Conservation (phyloP, 2,113 vertebrate genomes). For the Emydocephalus ijimae region DNA sequence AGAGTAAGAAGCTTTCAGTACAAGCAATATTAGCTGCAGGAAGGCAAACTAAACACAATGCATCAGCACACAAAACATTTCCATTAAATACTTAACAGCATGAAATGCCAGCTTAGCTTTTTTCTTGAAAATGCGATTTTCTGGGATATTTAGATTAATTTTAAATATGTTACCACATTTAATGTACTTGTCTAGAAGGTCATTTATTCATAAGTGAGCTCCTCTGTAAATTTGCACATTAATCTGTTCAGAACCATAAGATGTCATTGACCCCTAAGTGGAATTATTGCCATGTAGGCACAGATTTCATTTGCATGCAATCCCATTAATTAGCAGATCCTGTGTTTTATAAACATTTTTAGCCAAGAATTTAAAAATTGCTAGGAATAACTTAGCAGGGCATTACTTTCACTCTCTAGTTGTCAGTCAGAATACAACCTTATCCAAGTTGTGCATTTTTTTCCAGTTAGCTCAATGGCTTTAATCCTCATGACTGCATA, state of each 20-base stretch:
- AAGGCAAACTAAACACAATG: slow-evolving; percentile 39
- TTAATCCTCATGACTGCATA: background rate
- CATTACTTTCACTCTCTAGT: background rate
- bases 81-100: slow-evolving; percentile 40
- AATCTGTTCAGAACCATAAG: slow-evolving; percentile 46
- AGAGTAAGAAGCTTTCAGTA: slow-evolving; percentile 16
- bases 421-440: background rate
- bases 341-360: slow-evolving; percentile 18
- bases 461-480: background rate
- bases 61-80: slow-evolving; percentile 44
- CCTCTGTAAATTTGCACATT: slow-evolving; percentile 44
- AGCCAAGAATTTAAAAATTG: background rate
- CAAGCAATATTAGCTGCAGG: slow-evolving; percentile 35
- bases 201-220: slow-evolving; percentile 48
- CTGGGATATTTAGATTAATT: slow-evolving; percentile 48
- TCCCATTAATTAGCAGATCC: slow-evolving; percentile 28
- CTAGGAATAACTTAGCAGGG: background rate
- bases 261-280: slow-evolving; percentile 20
- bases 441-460: background rate
- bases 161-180: slow-evolving; percentile 58
- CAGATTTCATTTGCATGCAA: slow-evolving; percentile 13
- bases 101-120: slow-evolving; percentile 31
- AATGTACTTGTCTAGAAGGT: slow-evolving; percentile 24
- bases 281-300: slow-evolving; percentile 15
- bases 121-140: slow-evolving; percentile 37